Evolutionary conservation across 2,888 invertebrate species (phyloP).

Genomic region (Strigamia maritima): DNA sequence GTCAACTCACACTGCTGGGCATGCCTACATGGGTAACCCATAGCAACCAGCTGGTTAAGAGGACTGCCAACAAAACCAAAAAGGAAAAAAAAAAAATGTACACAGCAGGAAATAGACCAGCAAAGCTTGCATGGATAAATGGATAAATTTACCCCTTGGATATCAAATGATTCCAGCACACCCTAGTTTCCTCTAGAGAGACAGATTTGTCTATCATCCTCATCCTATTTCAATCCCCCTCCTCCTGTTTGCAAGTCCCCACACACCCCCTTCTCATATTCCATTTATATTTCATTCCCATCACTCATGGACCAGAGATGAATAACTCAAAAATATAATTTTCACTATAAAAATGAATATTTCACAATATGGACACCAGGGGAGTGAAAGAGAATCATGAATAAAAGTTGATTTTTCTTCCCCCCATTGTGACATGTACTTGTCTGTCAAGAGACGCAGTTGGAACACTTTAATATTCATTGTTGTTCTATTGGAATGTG

Average conservation of each 20-base stretch:
- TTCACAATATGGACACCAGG: constrained; percentile 24
- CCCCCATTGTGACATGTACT: background rate
- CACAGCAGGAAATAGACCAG: background rate
- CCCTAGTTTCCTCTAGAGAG: constrained; percentile 23
- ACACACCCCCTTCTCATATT: background rate
- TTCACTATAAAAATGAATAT: constrained; percentile 17
- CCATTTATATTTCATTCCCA: constrained; percentile 25
- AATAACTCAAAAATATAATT: constrained; percentile 26
- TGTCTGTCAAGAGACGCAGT: background rate
- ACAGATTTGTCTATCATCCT: constrained; percentile 25
- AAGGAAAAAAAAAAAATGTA: background rate
- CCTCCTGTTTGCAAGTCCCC: background rate
- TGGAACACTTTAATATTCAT: background rate
- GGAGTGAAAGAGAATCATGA: constrained; percentile 7
- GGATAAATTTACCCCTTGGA: constrained; percentile 27
- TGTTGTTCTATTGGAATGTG: background rate
- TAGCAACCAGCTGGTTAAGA: background rate
- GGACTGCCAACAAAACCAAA: background rate
- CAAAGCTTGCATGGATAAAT: background rate
- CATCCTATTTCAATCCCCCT: background rate
- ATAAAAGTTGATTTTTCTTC: background rate
- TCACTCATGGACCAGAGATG: constrained; percentile 18
- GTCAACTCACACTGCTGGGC: background rate
- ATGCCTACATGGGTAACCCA: background rate
- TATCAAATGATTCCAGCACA: constrained; percentile 27